Base-by-base conservation (phyloP, 1,140 invertebrate genomes). In the Doryteuthis pealeii region DNA sequence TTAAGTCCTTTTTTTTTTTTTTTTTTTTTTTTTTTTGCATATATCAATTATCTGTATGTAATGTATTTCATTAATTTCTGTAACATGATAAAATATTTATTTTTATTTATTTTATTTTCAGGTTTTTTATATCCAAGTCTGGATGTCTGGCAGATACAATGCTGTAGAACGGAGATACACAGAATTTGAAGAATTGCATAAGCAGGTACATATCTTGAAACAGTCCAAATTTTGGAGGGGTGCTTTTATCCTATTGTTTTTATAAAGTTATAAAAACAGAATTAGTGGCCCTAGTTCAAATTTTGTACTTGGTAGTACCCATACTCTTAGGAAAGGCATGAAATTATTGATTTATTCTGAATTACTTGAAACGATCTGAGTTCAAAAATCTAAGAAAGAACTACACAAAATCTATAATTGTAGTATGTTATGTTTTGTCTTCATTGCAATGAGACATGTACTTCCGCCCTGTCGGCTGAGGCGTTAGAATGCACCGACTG, bases 171-270 rank as follows among this genome's bases (percentile, higher is more conserved):
- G 88, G 82, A 85, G 91, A 84, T 91, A 91, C 78, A 90, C 90
- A 74, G 90, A 91, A 82, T 91, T 91, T 84, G 91, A 90, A 75
- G 86, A 88, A n/a, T 81, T 91, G n/a, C 90, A 91, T 82, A 89
- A 90, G 75, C 88, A 89, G 87, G 90, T 91, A 87, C 58, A n/a
- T n/a, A n/a, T n/a, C n/a, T n/a, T n/a, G n/a, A n/a, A 43, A 32
- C 10, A 18, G 28, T 69, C 22, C 45, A 49, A 12, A 49, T 49
- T 22, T 49, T 49, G n/a, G n/a, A n/a, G n/a, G n/a, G n/a, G n/a
- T 49, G 22, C 22, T 49, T 22, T 49, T 49, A 22, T 49, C 45
- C 0, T 49, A 15, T 15, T 49, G 12, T 49, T 49, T 49, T 1
- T 22, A 49, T 15, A 49, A 49, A 15, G 12, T 49, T 22, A 15